phyloP scores from a whole-genome alignment of 1,140 invertebrate species.

The Cecropterus lyciades region DNA sequence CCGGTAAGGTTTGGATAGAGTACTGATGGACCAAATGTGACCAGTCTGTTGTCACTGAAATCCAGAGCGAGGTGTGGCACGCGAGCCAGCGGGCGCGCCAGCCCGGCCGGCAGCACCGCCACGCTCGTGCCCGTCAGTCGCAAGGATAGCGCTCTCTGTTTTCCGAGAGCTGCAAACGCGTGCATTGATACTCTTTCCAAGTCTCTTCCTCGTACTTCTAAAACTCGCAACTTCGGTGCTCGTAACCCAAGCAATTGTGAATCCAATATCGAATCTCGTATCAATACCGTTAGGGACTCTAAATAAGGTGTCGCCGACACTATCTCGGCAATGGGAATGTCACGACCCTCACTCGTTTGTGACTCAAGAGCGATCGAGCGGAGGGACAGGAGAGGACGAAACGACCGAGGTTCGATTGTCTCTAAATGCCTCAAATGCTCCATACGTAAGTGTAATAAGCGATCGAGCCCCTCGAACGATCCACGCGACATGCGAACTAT shows the following conservation, averaged over 20 bases:
- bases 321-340: conserved; percentile 86
- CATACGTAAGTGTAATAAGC: conserved; percentile 76
- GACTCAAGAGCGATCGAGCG: conserved; percentile 87
- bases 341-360: conserved; percentile 85
- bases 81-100: conserved; percentile 88
- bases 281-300: conserved; percentile 86
- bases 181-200: conserved; percentile 87
- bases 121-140: conserved; percentile 89
- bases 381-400: conserved; percentile 87
- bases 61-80: conserved; percentile 91
- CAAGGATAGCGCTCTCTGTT: conserved; percentile 88
- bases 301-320: conserved; percentile 83
- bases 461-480: conserved; percentile 75
- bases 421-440: conserved; percentile 79
- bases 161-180: conserved; percentile 86
- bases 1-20: conserved; percentile 91
- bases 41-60: conserved; percentile 90
- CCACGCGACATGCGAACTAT: conserved; percentile 78
- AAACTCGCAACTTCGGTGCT: conserved; percentile 88
- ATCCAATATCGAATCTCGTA: conserved; percentile 88
- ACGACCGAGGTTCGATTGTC: conserved; percentile 86
- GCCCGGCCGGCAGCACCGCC: conserved; percentile 88
- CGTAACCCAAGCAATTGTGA: conserved; percentile 86
- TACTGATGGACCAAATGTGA: conserved; percentile 89
- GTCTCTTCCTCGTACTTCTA: conserved; percentile 89